phyloP scores from a whole-genome alignment of 2,888 invertebrate species.

The Euspilapteryx auroguttella region DNA sequence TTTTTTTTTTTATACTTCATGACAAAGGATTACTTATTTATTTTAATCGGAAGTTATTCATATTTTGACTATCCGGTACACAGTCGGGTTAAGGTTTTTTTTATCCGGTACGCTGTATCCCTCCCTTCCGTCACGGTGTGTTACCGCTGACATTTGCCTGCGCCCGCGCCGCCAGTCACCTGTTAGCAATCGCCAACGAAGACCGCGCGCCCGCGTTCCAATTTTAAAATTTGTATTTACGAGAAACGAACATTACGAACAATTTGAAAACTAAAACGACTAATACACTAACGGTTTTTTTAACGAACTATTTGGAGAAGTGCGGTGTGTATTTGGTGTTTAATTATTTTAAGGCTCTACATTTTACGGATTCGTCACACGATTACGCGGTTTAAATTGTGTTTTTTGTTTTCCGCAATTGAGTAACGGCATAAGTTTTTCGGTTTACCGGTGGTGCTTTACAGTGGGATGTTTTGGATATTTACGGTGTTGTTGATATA shows the following conservation, averaged over 20 bases:
- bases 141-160: constrained; percentile 19
- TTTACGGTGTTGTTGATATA: too few species aligned
- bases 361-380: constrained; percentile 30
- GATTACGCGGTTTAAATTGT: constrained; percentile 11
- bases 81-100: too few species aligned
- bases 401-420: too few species aligned
- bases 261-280: constrained; percentile 19
- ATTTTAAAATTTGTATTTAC: constrained; percentile 11
- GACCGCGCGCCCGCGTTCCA: constrained; percentile 30
- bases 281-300: constrained; percentile 21
- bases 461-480: too few species aligned
- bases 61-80: too few species aligned
- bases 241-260: constrained; percentile 16
- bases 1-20: constrained; percentile 13
- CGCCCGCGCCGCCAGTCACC: constrained; percentile 38
- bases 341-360: constrained; percentile 16
- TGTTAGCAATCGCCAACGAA: constrained; percentile 35
- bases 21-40: too few species aligned
- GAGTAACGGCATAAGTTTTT: constrained; percentile 29
- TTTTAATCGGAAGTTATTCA: too few species aligned
- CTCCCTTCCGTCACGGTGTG: constrained; percentile 33
- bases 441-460: too few species aligned
- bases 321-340: constrained; percentile 19
- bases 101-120: too few species aligned
- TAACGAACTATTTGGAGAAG: constrained; percentile 16